phyloP scores from a whole-genome alignment of 2,113 vertebrate species.

The Lampris megalopsis region DNA sequence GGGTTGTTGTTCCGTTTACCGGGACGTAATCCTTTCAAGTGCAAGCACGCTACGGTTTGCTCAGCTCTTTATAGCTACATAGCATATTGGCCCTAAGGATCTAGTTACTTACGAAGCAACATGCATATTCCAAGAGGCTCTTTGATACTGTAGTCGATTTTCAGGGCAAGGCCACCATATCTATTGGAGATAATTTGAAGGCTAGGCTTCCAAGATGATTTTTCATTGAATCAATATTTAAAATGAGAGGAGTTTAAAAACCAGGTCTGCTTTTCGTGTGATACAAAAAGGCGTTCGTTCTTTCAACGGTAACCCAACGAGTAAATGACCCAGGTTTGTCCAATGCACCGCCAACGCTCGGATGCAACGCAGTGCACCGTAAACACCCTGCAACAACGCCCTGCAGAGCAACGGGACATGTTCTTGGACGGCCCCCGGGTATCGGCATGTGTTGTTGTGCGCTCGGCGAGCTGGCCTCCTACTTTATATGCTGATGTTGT shows the following conservation, averaged over 20 bases:
- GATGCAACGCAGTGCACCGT: background rate
- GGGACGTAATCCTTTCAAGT: slow-evolving; percentile 49
- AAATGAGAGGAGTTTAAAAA: too few species aligned
- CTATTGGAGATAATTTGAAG: too few species aligned
- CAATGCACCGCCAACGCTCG: too few species aligned
- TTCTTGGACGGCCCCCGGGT: slow-evolving; percentile 7
- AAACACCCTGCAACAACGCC: background rate
- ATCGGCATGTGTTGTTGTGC: slow-evolving; percentile 43
- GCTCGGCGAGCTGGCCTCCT: background rate
- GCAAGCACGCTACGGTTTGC: slow-evolving; percentile 27
- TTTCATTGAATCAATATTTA: too few species aligned
- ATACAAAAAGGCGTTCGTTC: too few species aligned
- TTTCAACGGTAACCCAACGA: too few species aligned
- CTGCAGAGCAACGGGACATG: slow-evolving; percentile 20
- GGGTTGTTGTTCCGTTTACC: slow-evolving; percentile 67
- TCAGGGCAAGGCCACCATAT: too few species aligned
- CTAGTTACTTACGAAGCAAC: slow-evolving; percentile 11
- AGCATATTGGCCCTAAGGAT: background rate
- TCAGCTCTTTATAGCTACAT: slow-evolving; percentile 47
- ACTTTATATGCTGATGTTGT: slow-evolving; percentile 57
- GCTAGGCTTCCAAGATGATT: too few species aligned
- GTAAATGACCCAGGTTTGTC: too few species aligned
- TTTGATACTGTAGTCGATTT: background rate
- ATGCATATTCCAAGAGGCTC: background rate
- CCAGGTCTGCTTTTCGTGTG: too few species aligned